Evolutionary conservation across 2,888 invertebrate genomes (phyloP), one percentile per base, ranked within the genome.

Genomic region (Stenotaenia linearis): DNA sequence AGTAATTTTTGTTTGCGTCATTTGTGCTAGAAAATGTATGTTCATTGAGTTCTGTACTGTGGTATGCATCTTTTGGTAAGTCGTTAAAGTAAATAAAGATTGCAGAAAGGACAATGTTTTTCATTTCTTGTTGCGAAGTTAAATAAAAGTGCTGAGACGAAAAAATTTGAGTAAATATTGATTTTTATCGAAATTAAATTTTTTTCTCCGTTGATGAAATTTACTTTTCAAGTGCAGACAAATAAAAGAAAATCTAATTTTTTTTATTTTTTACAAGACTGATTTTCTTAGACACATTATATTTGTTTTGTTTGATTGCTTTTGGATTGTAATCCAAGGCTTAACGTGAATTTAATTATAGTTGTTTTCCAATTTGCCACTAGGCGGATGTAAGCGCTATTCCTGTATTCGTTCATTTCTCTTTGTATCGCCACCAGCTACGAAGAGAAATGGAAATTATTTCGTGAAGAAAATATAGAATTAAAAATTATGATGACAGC

Each of bases 51-150:
- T 0, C 10, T 69, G 69, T 69, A 69, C 25, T 28, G 28, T 69
- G 25, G 23, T 69, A 69, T 15, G 69, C 69, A 69, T 15, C 25
- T 28, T 69, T 25, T 69, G 69, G 69, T 69, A 69, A 69, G 69
- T 69, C 69, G 69, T 69, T 69, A 28, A 7, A 69, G 23, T 69
- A 15, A 69, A 69, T 69, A 69, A 69, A 69, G 69, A 69, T 69
- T 69, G n/a, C 69, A 10, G 56, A 9, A 56, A 23, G 18, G 56
- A 56, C 9, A 23, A 56, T 23, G 23, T 3, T 6, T 18, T 3
- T 23, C 3, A 56, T n/a, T 18, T 9, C n/a, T n/a, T n/a, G n/a
- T n/a, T n/a, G n/a, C n/a, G n/a, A n/a, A n/a, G n/a, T n/a, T n/a
- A n/a, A n/a, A n/a, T n/a, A n/a, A n/a, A n/a, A n/a, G n/a, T n/a